phyloP scores from a whole-genome alignment of 1,140 invertebrate species.

The Procambarus clarkii region DNA sequence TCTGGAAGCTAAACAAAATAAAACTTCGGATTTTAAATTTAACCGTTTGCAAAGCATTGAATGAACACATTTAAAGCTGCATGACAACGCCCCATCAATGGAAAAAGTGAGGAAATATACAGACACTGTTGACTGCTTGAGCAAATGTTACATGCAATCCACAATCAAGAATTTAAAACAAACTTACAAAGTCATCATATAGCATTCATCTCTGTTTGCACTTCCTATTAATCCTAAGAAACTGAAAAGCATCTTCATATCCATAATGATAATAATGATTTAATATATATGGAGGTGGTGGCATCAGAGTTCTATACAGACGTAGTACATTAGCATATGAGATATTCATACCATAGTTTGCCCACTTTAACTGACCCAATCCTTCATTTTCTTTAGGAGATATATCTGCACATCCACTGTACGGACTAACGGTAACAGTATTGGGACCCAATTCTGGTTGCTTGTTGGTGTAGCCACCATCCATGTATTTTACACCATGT shows the following conservation, averaged over 20 bases:
- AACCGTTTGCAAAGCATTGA: no score
- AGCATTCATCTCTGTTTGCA: background rate
- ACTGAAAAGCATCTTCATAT: conserved; percentile 48
- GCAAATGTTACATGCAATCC: background rate
- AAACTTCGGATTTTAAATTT: no score
- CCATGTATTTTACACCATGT: conserved; percentile 93
- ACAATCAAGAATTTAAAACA: background rate
- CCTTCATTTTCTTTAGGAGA: conserved; percentile 88
- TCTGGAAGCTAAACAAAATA: no score
- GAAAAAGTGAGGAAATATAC: no score
- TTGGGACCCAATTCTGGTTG: conserved; percentile 87
- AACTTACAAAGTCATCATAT: background rate
- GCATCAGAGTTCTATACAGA: conserved; percentile 62
- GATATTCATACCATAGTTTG: conserved; percentile 25
- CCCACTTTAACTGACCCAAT: conserved; percentile 29
- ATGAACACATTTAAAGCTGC: no score
- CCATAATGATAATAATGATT: conserved; percentile 56
- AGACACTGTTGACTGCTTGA: no score
- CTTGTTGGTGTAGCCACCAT: conserved; percentile 98
- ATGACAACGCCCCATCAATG: no score
- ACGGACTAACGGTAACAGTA: conserved; percentile 97
- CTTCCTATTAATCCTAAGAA: conserved; percentile 16
- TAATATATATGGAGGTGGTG: conserved; percentile 38
- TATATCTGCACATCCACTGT: conserved; percentile 98
- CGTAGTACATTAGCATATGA: conserved; percentile 50